Evolutionary conservation across 2,113 vertebrate genomes (phyloP), one percentile per base, ranked within the genome.

Genomic region (Neogale vison): DNA sequence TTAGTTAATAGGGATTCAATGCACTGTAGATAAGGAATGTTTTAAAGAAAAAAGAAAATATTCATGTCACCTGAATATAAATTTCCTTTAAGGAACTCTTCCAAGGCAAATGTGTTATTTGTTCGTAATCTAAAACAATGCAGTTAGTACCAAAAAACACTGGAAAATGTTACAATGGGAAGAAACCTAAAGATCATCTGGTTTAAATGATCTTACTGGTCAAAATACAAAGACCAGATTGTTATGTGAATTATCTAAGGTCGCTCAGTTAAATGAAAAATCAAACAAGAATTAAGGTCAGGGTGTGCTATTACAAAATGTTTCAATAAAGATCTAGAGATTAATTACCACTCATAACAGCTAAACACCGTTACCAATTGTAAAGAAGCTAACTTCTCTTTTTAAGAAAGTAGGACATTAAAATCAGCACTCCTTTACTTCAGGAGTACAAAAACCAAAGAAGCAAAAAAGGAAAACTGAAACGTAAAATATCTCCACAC

Each of bases 21-120:
- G 24, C 26, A 96, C 0, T 45, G 0, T 69, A 80, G 94, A 89
- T 74, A 83, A 83, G 45, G 31, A 93, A 96, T 82, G 82, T 7
- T 47, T 69, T 31, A 29, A 88, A 90, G 36, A 81, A 86, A 90
- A 79, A 6, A 14, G n/a, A 36, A 0, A 12, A 47, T 47, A 92
- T 8, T 79, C 14, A 57, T 13, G 45, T 83, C 34, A 67, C 29
- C 39, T 81, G 61, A 36, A 50, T 55, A 87, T 26, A 93, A 71
- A 47, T 91, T 93, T 87, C 50, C 52, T 88, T 90, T 81, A n/a
- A 88, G n/a, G 12, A 95, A 97, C 39, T 50, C 57, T 92, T n/a
- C 45, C 42, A 90, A 83, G 10, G n/a, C 24, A 85, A 88, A 50
- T 39, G 31, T 79, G 92, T 57, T 93, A 80, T 83, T 29, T 61